These are phyloP conservation scores for Gymnothorax javanicus DNA, from an alignment of 2,797 vertebrate genomes.

Conservation along the genomic window DNA sequence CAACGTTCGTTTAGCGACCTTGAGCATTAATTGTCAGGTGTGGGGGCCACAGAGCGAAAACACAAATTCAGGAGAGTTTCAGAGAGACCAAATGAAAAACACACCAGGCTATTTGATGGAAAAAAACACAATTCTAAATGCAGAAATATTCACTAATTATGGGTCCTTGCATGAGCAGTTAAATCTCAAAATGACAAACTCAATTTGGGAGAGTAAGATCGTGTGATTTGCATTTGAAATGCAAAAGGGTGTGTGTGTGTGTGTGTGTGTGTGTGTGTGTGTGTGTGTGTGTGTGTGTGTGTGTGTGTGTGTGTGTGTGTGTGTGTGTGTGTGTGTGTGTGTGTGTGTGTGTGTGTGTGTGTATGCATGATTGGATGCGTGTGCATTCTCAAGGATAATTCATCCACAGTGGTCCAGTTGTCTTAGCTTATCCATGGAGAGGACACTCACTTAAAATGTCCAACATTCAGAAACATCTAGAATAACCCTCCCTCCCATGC, in stretches of 20 bases:
- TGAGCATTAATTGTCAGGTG: neutral
- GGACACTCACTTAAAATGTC: neutral
- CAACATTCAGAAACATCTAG: neutral
- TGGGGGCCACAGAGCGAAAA: neutral
- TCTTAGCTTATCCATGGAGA: neutral
- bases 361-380: neutral
- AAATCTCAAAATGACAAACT: neutral
- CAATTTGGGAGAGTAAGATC: neutral
- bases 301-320: neutral
- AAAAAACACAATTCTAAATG: conserved; percentile 4
- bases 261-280: neutral
- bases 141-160: neutral
- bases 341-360: neutral
- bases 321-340: neutral
- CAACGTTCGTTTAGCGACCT: neutral
- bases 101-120: neutral
- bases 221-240: too few species aligned
- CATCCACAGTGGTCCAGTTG: neutral
- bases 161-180: neutral
- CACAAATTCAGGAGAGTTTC: neutral
- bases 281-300: neutral
- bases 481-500: neutral
- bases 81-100: neutral
- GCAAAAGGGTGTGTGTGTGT: neutral
- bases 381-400: neutral